Base-by-base conservation (phyloP, 2,888 invertebrate species). In the Synanthedon myopaeformis region DNA sequence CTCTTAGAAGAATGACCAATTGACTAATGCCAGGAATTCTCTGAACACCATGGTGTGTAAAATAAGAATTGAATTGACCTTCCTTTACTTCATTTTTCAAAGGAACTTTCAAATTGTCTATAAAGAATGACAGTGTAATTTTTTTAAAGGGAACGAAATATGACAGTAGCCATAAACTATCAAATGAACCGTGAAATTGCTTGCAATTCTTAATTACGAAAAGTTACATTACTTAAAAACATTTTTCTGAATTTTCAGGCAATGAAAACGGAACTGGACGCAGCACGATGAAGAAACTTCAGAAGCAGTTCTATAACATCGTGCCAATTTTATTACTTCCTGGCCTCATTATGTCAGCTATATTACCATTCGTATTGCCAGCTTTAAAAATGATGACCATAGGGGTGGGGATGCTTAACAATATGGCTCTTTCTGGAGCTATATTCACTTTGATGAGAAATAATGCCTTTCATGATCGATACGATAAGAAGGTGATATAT, bases 351-450 rank as follows among this genome's bases (percentile, higher is more conserved):
- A 85, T 92, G 84, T 90, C 92, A 1, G 91, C 92, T 11, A 76
- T 92, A 51, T 71, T 92, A 65, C 93, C 93, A 0, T 92, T 92
- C 71, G 71, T 92, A 14, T 70, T 93, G 64, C 93, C 93, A 0
- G 90, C 90, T 0, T 67, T 93, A 13, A 92, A 92, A 69, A 88
- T 92, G 88, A 89, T 90, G 70, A 90, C 91, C 0, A 76, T 91
- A 41, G 82, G 88, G 51, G 89, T 90, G 1, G 89, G 89, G 0
- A 82, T 92, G 71, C 75, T 93, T 51, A 93, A 93, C 70, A 91
- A 92, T 61, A 90, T 92, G 82, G 92, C 92, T 0, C 84, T 93
- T 45, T 80, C 88, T 28, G 90, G 91, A 0, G 91, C 92, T 0
- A 69, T 91, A 14, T 89, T 90, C 62, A 84, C 89, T 3, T 66